phyloP scores from a whole-genome alignment of 2,888 invertebrate genomes.

The Trachelus troglodyta region DNA sequence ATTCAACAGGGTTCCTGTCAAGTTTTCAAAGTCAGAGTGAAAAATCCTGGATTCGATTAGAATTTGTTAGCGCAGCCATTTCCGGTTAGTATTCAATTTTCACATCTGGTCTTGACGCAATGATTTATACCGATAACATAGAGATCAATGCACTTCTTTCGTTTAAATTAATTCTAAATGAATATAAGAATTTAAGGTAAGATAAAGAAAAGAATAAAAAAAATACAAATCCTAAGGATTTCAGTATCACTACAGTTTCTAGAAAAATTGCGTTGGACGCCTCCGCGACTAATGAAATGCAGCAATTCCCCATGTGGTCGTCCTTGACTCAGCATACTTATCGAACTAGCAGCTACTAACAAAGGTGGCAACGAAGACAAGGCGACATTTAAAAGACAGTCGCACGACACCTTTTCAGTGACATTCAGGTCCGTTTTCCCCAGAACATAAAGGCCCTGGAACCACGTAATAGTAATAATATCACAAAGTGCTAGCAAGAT shows the following conservation, averaged over 20 bases:
- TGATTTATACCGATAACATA: not conserved
- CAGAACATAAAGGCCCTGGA: not conserved
- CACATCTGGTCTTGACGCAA: not conserved
- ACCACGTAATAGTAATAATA: not conserved
- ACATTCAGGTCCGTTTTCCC: not conserved
- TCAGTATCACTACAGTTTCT: not conserved
- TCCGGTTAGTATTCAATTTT: not conserved
- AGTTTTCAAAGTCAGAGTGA: not conserved
- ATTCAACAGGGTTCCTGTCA: not conserved
- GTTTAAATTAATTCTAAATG: not conserved
- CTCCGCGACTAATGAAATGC: not conserved
- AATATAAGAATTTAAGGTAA: not conserved
- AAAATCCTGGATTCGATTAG: not conserved
- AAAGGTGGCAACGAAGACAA: not conserved
- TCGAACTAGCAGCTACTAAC: not conserved
- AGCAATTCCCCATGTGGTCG: not conserved
- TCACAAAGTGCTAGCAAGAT: not conserved
- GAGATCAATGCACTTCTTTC: not conserved
- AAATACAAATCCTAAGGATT: not conserved
- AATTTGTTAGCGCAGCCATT: not conserved
- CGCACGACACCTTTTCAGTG: not conserved
- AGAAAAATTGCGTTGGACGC: not conserved
- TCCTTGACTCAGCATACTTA: not conserved
- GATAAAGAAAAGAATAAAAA: not conserved
- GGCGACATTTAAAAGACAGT: not conserved